Conservation (phyloP, 2,113 vertebrate species). For the Rattus rattus region DNA sequence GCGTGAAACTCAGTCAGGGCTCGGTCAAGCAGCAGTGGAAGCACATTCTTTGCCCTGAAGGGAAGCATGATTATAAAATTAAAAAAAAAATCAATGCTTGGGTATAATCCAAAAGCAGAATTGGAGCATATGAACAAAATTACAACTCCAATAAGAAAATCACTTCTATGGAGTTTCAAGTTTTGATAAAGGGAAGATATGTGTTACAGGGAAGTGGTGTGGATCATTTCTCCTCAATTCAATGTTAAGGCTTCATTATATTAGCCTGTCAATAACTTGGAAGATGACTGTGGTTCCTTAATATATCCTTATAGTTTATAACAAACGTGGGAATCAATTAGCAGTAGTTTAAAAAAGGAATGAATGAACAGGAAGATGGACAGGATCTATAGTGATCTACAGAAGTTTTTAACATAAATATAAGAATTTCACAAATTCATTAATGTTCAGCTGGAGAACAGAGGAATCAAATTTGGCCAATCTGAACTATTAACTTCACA, state of each 20-base stretch:
- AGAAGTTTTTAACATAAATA: neutral
- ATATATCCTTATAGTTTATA: neutral
- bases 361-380: neutral
- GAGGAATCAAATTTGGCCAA: neutral
- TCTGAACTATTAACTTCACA: neutral
- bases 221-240: neutral
- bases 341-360: neutral
- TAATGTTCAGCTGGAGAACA: neutral
- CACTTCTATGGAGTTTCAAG: neutral
- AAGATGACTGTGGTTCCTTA: neutral
- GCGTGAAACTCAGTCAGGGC: neutral
- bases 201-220: neutral
- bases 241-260: neutral
- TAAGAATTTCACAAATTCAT: neutral
- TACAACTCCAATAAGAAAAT: neutral
- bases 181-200: neutral
- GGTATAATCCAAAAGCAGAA: neutral
- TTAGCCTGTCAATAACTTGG: neutral
- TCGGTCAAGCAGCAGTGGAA: neutral
- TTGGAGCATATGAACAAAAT: neutral
- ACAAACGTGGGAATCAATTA: neutral
- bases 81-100: constrained; percentile 5
- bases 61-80: neutral
- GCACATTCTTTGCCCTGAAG: neutral
- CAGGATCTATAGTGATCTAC: neutral